Conservation (phyloP, 2,113 vertebrate species). For the Ploceus nigricollis region DNA sequence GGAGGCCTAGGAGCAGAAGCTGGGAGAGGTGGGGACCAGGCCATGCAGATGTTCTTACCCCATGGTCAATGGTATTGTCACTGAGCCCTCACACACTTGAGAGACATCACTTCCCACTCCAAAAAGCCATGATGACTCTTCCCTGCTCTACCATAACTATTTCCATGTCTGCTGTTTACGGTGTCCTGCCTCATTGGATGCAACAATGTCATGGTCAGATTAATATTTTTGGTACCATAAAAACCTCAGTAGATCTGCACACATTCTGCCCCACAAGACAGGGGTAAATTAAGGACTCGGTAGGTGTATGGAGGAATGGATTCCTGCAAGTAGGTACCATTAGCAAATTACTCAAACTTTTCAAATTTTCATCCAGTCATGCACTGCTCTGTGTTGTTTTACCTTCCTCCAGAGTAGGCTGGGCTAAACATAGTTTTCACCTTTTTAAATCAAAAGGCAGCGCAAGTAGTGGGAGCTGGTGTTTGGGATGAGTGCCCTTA, state of each 20-base stretch:
- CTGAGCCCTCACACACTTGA: not conserved
- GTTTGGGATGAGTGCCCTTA: not conserved
- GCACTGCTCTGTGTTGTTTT: fast-evolving
- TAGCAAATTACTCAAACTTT: not conserved
- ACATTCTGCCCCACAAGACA: not conserved
- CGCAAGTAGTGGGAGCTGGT: fast-evolving
- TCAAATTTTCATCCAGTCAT: not conserved
- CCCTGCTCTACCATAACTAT: not conserved
- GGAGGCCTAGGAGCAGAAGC: not conserved
- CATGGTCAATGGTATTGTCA: fast-evolving
- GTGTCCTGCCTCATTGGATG: not conserved
- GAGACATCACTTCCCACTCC: not conserved
- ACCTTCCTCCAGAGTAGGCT: not conserved
- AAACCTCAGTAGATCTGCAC: not conserved
- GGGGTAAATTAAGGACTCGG: not conserved
- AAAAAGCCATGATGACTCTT: not conserved
- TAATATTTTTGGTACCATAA: not conserved
- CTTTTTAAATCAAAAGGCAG: not conserved
- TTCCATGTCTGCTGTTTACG: not conserved
- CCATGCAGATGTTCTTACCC: not conserved
- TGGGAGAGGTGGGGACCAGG: not conserved
- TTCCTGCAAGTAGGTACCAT: not conserved
- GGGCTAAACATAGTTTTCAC: not conserved
- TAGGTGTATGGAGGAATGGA: not conserved
- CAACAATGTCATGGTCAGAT: not conserved